These are phyloP conservation scores for Melipona bicolor DNA, from an alignment of 2,888 invertebrate genomes.

Conservation along the genomic window DNA sequence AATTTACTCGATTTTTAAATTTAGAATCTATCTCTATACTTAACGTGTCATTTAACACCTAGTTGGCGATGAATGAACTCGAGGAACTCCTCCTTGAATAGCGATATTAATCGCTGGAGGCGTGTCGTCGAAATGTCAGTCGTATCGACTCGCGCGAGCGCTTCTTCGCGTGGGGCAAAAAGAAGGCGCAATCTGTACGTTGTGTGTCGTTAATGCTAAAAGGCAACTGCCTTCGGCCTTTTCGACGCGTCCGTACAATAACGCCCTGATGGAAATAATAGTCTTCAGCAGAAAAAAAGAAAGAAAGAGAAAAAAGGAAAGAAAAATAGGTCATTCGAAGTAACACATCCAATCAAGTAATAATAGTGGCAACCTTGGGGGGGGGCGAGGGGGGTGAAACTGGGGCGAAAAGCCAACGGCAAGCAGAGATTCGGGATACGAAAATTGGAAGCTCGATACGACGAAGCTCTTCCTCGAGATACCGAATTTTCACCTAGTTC, in stretches of 20 bases:
- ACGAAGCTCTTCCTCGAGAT: constrained; percentile 6
- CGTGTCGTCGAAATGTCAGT: not conserved
- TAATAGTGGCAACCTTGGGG: constrained; percentile 59
- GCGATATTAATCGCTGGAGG: too few species aligned
- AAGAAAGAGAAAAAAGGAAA: not conserved
- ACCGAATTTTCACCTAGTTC: not conserved
- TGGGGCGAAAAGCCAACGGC: constrained; percentile 38
- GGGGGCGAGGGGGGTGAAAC: constrained; percentile 33
- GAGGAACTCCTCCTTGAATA: too few species aligned
- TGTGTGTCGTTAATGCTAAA: constrained; percentile 31
- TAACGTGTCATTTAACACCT: too few species aligned
- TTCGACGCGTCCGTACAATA: constrained; percentile 42
- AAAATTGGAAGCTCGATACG: constrained; percentile 50
- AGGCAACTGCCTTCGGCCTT: constrained; percentile 45
- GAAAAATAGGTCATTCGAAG: constrained; percentile 55
- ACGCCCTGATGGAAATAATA: constrained; percentile 53
- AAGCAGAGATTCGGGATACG: constrained; percentile 38
- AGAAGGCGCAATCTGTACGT: not conserved
- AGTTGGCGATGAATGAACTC: too few species aligned
- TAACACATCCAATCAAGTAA: constrained; percentile 57
- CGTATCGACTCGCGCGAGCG: not conserved
- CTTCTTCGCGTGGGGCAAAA: not conserved
- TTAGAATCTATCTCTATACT: too few species aligned
- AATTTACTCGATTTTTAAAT: too few species aligned
- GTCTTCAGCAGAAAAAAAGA: constrained; percentile 19